A percentile compares a stretch with the other conserved stretches of the same genome.
These are phyloP conservation scores for Pelodytes ibericus DNA, from an alignment of 2,797 vertebrate species.

Conservation along the genomic window DNA sequence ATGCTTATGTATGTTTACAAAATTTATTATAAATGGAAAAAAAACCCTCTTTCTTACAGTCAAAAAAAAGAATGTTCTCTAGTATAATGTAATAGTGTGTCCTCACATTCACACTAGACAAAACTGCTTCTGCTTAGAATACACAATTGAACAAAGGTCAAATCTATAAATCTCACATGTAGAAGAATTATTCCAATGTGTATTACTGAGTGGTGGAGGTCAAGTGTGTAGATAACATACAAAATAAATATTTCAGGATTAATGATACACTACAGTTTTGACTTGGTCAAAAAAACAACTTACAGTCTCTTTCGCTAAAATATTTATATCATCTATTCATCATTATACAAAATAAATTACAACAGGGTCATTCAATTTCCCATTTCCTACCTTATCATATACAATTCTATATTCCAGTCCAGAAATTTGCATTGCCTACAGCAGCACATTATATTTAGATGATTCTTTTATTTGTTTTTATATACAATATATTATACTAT, in stretches of 20 bases:
- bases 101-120: background rate
- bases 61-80: background rate
- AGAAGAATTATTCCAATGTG: slow-evolving; percentile 31
- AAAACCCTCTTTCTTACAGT: background rate
- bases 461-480: background rate
- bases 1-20: background rate
- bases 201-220: slow-evolving; percentile 35
- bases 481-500: background rate
- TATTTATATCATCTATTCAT: slow-evolving; percentile 41
- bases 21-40: background rate
- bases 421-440: slow-evolving; percentile 27
- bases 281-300: slow-evolving; percentile 2
- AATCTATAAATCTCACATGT: slow-evolving; percentile 5
- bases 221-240: slow-evolving; percentile 38
- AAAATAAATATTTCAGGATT: slow-evolving; percentile 32
- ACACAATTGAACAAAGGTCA: too few species aligned
- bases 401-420: slow-evolving; percentile 20
- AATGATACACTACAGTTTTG: background rate
- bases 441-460: background rate
- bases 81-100: background rate
- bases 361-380: slow-evolving; percentile 30
- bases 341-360: slow-evolving; percentile 27
- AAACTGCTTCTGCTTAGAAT: too few species aligned
- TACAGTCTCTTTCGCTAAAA: slow-evolving; percentile 20
- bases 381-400: slow-evolving; percentile 3